Percentiles rank a stretch among this genome's conserved stretches.
Conservation (phyloP, 2,797 vertebrate genomes). For the Pelobates cultripes region DNA sequence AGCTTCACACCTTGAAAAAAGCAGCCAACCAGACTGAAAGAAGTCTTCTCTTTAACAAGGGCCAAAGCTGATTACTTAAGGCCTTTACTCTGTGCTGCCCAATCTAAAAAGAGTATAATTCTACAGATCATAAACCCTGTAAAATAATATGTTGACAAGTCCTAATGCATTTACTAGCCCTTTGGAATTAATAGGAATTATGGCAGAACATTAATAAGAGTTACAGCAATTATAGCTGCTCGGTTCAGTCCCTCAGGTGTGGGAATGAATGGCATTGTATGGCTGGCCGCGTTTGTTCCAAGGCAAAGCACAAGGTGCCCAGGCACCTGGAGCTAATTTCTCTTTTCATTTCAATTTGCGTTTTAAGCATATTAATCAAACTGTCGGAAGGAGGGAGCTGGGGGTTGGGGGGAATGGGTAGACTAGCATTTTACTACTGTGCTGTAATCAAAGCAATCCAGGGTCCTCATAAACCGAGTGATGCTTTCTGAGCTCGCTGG, state of each 20-base stretch:
- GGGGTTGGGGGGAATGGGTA: conserved; percentile 4
- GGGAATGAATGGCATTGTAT: conserved; percentile 71
- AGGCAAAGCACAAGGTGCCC: conserved; percentile 63
- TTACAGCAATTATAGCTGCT: conserved; percentile 77
- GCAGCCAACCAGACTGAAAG: conserved; percentile 43
- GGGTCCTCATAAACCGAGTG: background rate
- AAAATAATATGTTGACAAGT: conserved; percentile 83
- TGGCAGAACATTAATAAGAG: conserved; percentile 78
- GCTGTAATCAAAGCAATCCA: conserved; percentile 34
- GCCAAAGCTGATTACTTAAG: conserved; percentile 64
- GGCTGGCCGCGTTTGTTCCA: conserved; percentile 63
- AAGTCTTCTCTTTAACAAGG: conserved; percentile 51
- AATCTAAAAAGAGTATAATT: conserved; percentile 72
- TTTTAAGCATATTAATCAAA: conserved; percentile 72
- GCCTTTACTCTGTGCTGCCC: conserved; percentile 69
- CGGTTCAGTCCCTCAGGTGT: conserved; percentile 76
- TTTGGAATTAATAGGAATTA: conserved; percentile 80
- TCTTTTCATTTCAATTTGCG: conserved; percentile 64
- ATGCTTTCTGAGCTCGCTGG: background rate
- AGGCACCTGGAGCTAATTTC: conserved; percentile 72
- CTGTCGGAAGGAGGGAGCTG: conserved; percentile 64
- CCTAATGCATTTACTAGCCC: conserved; percentile 82
- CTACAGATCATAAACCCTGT: conserved; percentile 80
- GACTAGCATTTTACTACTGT: conserved; percentile 45
- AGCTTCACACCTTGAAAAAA: conserved; percentile 58